These are phyloP conservation scores for Antennarius maculatus DNA, from an alignment of 2,797 vertebrate genomes.

Conservation along the genomic window DNA sequence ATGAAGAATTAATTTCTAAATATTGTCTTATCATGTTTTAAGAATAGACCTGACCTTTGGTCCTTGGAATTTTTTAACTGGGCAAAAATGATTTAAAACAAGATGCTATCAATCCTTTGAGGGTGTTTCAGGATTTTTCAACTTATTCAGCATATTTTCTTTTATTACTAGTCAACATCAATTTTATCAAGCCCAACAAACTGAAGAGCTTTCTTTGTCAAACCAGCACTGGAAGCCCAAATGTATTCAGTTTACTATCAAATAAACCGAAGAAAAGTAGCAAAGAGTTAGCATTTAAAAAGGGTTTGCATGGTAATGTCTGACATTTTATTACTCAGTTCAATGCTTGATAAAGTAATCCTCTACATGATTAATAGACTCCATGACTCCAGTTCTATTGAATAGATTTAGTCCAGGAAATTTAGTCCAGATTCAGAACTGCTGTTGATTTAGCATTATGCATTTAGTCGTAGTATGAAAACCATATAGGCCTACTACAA, in stretches of 20 bases:
- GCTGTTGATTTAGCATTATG: not conserved
- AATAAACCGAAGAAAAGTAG: not conserved
- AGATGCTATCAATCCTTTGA: slow-evolving; percentile 25
- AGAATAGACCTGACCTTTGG: slow-evolving; percentile 25
- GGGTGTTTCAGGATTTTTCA: slow-evolving; percentile 7
- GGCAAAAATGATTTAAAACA: slow-evolving; percentile 45
- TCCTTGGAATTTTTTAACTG: slow-evolving; percentile 17
- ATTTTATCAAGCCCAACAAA: too few relatives aligned
- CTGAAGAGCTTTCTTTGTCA: too few relatives aligned
- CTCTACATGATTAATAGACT: not conserved
- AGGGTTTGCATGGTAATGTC: not conserved
- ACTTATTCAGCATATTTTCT: slow-evolving; percentile 4
- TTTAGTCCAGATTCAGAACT: too few relatives aligned
- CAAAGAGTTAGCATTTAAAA: not conserved
- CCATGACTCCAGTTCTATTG: slow-evolving; percentile 1
- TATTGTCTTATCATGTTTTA: slow-evolving; percentile 21
- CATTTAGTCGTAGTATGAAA: slow-evolving; percentile 28
- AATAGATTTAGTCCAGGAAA: not conserved
- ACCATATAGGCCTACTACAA: slow-evolving; percentile 12
- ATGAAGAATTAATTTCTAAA: slow-evolving; percentile 47
- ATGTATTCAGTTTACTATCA: not conserved
- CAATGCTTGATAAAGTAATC: not conserved
- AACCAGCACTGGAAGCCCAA: not conserved
- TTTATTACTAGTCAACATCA: slow-evolving; percentile 1
- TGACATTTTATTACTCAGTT: not conserved